Conservation (phyloP, 2,113 vertebrate genomes). For the Tapirus terrestris region DNA sequence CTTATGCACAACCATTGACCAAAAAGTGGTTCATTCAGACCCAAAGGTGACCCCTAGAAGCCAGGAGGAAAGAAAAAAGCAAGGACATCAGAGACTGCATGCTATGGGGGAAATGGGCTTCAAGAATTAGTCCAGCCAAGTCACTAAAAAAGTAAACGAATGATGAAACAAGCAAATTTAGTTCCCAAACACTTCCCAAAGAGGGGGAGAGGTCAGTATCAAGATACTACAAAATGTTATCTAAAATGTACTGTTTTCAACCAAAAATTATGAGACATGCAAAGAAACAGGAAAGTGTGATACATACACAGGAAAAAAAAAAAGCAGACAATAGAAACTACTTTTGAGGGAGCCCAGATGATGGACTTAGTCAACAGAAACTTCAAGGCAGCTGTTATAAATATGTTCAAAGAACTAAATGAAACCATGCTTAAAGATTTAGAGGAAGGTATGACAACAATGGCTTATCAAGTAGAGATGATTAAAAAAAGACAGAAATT, state of each 20-base stretch:
- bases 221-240: background rate
- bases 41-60: background rate
- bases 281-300: background rate
- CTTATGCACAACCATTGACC: background rate
- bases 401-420: background rate
- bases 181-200: background rate
- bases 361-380: background rate
- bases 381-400: background rate
- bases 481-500: background rate
- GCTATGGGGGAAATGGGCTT: background rate
- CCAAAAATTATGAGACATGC: background rate
- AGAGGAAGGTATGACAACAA: background rate
- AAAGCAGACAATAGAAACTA: background rate
- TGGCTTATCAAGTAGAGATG: background rate
- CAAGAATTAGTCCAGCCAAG: background rate
- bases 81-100: background rate
- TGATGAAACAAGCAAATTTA: background rate
- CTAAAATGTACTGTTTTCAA: background rate
- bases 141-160: background rate
- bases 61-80: background rate
- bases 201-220: background rate
- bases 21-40: background rate
- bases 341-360: background rate
- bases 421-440: background rate
- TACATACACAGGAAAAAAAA: background rate